These are phyloP conservation scores for Siderastrea radians DNA, from an alignment of 92 coral and sea anemone species.

Conservation along the genomic window DNA sequence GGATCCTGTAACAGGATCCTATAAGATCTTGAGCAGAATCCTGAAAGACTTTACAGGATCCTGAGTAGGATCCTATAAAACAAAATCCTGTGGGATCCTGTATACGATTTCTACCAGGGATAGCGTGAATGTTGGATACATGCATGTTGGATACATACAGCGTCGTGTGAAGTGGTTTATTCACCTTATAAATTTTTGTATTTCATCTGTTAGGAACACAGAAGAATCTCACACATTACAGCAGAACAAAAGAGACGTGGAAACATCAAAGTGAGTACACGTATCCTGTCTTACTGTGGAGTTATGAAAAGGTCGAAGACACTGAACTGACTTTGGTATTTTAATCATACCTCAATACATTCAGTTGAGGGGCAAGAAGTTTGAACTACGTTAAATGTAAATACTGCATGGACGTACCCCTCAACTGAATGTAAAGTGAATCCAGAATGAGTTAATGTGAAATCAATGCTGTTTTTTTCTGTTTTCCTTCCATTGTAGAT, in stretches of 20 bases:
- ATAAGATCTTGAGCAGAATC: no score
- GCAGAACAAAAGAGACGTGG: constrained; percentile 99
- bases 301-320: not conserved
- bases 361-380: not conserved
- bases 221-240: constrained; percentile 94
- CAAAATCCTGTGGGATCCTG: no score
- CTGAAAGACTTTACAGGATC: no score
- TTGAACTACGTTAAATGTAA: not conserved
- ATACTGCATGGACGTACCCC: not conserved
- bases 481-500: constrained; percentile 57
- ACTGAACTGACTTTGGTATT: no score
- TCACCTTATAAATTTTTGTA: not conserved
- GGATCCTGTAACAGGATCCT: no score
- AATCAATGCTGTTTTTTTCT: not conserved
- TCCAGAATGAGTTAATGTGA: no score
- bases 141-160: no score
- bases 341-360: not conserved
- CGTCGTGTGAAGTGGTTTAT: not conserved
- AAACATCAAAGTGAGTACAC: constrained; percentile 84
- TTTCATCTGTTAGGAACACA: constrained; percentile 79
- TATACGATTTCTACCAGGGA: no score
- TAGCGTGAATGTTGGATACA: no score
- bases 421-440: no score
- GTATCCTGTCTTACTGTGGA: not conserved
- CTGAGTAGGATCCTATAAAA: no score